Conservation (phyloP, 2,113 vertebrate genomes). For the Dasyprocta punctata region DNA sequence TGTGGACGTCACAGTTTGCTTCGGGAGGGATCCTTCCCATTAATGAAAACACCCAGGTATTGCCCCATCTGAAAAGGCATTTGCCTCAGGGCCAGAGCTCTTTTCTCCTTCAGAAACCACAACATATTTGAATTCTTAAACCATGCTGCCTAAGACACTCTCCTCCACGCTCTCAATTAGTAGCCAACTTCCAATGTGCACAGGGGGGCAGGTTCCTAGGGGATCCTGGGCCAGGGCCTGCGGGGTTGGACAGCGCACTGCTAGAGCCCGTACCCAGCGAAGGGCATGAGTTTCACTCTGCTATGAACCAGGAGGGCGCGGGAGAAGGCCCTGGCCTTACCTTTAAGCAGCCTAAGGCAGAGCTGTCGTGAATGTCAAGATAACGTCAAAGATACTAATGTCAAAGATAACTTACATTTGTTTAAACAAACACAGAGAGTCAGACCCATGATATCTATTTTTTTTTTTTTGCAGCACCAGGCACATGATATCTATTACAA, state of each 20-base stretch:
- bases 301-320: background rate
- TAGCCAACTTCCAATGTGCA: background rate
- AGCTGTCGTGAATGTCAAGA: conserved; percentile 30
- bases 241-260: background rate
- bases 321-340: background rate
- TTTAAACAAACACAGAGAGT: conserved; percentile 53
- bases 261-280: background rate
- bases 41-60: background rate
- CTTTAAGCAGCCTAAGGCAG: conserved; percentile 43
- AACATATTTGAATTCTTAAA: background rate
- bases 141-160: background rate
- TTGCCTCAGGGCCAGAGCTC: background rate
- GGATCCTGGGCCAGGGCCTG: background rate
- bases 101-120: background rate
- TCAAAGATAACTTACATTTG: conserved; percentile 36
- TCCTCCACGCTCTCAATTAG: background rate
- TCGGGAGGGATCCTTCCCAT: background rate
- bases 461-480: too few relatives aligned
- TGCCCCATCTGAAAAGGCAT: background rate
- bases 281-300: background rate
- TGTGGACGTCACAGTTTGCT: background rate
- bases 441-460: background rate
- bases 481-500: background rate
- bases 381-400: conserved; percentile 22
- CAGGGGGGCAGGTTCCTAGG: background rate